Evolutionary conservation across 2,888 invertebrate genomes (phyloP), one percentile per base, ranked within the genome.

Genomic region (Teinopalpus imperialis): DNA sequence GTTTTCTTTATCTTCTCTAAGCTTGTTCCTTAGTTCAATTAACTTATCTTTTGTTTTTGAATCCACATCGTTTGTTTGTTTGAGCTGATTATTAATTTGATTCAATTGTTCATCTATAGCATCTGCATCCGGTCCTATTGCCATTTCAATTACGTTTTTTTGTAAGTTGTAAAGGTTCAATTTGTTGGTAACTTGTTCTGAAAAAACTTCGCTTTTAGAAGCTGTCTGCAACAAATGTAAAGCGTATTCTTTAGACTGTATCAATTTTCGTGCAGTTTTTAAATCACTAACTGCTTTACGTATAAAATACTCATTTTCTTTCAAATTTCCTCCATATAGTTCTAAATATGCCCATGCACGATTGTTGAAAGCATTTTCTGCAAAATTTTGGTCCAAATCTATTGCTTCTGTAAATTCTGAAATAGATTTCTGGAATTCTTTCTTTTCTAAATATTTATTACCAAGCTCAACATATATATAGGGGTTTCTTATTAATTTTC

Each of bases 191-290:
- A 51, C 31, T 48, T 51, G 51, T 35, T 51, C 45, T 13, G 48
- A 51, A 40, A 51, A 51, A 2, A 48, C 37, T 23, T 43, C 48
- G 29, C 32, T 30, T 7, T 26, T 42, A 26, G 51, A 48, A 8
- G 51, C 51, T 9, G 42, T 44, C 40, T 51, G 51, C 14, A 51
- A 12, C 5, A 51, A 43, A 43, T 51, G 51, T 12, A 48, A 45
- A 12, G 18, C 23, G 2, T 39, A 12, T 48, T 51, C 48, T 35
- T 30, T 48, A 1, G 29, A 24, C 6, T 43, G 18, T 20, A 51
- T 48, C 6, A 48, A 13, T 26, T 48, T 45, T 12, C 51, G 35
- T 6, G 51, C 34, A 16, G 23, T 21, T 14, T 45, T 26, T 1
- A 51, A 40, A 34, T 51, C 48, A 4, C 30, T 13, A 5, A 48